Conservation (phyloP, 2,113 vertebrate species). For the Electrona antarctica region DNA sequence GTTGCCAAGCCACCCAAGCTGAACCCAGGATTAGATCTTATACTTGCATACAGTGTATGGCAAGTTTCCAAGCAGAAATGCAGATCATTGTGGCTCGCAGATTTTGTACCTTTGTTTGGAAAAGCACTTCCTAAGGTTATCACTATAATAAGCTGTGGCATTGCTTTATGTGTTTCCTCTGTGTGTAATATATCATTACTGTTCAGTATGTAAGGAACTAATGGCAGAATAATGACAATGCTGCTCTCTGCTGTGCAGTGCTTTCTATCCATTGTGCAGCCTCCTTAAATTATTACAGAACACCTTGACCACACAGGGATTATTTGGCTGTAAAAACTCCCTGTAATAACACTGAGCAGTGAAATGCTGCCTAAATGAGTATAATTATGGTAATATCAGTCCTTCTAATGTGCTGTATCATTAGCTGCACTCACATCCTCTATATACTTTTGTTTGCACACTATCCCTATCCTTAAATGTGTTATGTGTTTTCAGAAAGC, state of each 20-base stretch:
- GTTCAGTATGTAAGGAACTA: too few relatives aligned
- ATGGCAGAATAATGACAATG: neutral
- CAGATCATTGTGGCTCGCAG: too few relatives aligned
- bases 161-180: too few relatives aligned
- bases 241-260: conserved; percentile 4
- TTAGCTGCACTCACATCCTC: conserved; percentile 64
- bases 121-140: too few relatives aligned
- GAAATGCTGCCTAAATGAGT: conserved; percentile 68
- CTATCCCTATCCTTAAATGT: conserved; percentile 21
- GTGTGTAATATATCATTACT: too few relatives aligned
- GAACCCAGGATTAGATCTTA: neutral
- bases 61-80: neutral
- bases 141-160: too few relatives aligned
- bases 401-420: conserved; percentile 64
- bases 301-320: conserved; percentile 46
- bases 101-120: too few relatives aligned
- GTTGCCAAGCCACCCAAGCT: conserved; percentile 11
- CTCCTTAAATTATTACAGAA: conserved; percentile 29
- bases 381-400: conserved; percentile 71
- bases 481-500: conserved; percentile 44
- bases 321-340: conserved; percentile 47
- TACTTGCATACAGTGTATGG: neutral
- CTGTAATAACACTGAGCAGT: conserved; percentile 54
- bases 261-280: conserved; percentile 5
- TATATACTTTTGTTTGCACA: conserved; percentile 43